A percentile compares a stretch with the other conserved stretches of the same genome.
These are phyloP conservation scores for Carterocephalus palaemon DNA, from an alignment of 2,888 invertebrate species.

Conservation along the genomic window DNA sequence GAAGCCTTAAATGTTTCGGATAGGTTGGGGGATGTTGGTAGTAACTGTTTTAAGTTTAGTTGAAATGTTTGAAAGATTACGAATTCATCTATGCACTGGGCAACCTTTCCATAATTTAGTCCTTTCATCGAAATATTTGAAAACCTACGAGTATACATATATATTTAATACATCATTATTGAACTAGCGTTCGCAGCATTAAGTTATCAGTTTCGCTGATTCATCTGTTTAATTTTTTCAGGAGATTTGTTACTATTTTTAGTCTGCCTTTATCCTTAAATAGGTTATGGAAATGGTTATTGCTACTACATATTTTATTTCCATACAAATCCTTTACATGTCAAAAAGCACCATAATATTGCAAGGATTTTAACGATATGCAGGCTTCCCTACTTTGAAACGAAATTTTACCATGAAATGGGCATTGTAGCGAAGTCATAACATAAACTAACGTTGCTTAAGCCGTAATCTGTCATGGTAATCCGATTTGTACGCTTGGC, in stretches of 20 bases:
- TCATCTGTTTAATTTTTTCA: no score
- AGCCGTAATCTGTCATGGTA: slow-evolving; percentile 35
- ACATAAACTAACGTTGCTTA: slow-evolving; percentile 24
- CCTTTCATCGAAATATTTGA: no score
- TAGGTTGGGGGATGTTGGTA: slow-evolving; percentile 55
- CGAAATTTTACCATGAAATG: background rate
- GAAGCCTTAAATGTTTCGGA: slow-evolving; percentile 56
- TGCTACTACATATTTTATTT: no score
- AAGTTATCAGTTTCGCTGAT: no score
- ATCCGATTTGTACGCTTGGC: slow-evolving; percentile 31
- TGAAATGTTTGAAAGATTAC: background rate
- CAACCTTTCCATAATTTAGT: background rate
- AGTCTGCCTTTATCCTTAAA: no score
- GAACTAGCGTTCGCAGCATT: no score
- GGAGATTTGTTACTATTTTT: no score
- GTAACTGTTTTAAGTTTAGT: slow-evolving; percentile 43
- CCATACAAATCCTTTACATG: background rate
- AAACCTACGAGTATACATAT: no score
- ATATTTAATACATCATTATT: no score
- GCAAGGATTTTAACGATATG: background rate
- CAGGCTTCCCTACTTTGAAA: background rate
- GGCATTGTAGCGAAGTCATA: background rate
- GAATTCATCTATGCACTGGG: background rate
- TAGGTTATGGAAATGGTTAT: no score
- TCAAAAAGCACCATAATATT: background rate